Evolutionary conservation across 2,113 vertebrate genomes (phyloP).

Genomic region (Tretioscincus oriximinensis): DNA sequence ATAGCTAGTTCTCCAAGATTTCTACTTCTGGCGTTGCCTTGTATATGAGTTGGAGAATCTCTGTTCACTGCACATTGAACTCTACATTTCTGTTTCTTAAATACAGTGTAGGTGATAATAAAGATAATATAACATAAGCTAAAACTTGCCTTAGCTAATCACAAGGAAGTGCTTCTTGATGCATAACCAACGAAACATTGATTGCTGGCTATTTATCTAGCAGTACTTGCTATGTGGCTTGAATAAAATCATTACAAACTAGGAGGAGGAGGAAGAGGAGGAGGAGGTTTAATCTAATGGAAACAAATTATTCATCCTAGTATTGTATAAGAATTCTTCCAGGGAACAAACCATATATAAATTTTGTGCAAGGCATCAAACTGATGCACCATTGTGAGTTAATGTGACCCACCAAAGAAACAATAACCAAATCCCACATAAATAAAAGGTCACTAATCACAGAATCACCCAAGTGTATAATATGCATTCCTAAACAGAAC

Average conservation of each 20-base stretch:
- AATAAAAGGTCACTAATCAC: not conserved
- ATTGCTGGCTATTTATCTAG: not conserved
- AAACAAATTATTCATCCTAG: conserved; percentile 9
- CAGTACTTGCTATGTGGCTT: not conserved
- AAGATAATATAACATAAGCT: not conserved
- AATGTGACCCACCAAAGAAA: too few relatives aligned
- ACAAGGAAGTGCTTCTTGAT: not conserved
- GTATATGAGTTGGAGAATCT: not conserved
- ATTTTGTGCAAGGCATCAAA: not conserved
- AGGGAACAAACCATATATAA: not conserved
- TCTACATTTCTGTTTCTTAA: not conserved
- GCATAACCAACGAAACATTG: not conserved
- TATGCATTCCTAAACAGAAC: too few relatives aligned
- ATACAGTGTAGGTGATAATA: not conserved
- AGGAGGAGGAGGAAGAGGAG: not conserved
- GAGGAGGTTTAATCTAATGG: not conserved
- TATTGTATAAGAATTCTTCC: not conserved
- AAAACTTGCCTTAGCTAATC: not conserved
- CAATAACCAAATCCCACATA: not conserved
- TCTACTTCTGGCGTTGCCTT: not conserved
- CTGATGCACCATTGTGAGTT: not conserved
- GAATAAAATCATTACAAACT: conserved; percentile 2
- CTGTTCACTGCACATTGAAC: not conserved
- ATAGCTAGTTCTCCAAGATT: not conserved
- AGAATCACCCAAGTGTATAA: not conserved